These are phyloP conservation scores for Bombus sibiricus DNA, from an alignment of 1,140 invertebrate species.

Conservation along the genomic window DNA sequence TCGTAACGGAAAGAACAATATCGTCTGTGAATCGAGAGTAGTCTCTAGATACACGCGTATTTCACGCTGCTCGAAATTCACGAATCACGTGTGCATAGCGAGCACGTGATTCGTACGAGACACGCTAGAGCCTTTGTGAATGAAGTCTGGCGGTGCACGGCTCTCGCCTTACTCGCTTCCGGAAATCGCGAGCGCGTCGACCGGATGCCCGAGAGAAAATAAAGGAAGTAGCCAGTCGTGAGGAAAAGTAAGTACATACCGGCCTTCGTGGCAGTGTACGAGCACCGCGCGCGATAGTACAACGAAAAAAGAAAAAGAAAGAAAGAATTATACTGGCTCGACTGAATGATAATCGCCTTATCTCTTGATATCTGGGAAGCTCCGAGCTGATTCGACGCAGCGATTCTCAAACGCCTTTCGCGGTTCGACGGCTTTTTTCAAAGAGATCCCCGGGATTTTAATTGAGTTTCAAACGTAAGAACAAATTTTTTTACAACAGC, in stretches of 20 bases:
- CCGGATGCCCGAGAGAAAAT: constrained; percentile 65
- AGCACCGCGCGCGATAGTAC: neutral
- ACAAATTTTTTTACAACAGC: too few relatives aligned
- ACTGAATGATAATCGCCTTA: constrained; percentile 27
- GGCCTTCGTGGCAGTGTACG: neutral
- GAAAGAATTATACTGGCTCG: neutral
- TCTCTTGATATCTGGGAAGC: constrained; percentile 3
- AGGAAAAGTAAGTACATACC: constrained; percentile 51
- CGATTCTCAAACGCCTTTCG: constrained; percentile 4
- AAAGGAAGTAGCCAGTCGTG: constrained; percentile 61
- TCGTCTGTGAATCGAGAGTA: neutral
- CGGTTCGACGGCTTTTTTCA: neutral
- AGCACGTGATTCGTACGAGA: constrained; percentile 49
- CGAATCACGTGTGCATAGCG: constrained; percentile 21
- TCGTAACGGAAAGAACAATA: neutral
- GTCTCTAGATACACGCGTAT: neutral
- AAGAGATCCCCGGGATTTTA: neutral
- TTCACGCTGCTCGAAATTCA: constrained; percentile 31
- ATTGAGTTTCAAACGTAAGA: neutral
- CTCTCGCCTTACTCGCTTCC: constrained; percentile 55
- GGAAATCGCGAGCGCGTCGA: constrained; percentile 61
- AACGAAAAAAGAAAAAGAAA: neutral
- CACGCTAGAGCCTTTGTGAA: constrained; percentile 52
- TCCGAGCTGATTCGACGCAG: neutral
- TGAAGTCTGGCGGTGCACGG: constrained; percentile 27